Conservation (phyloP, 2,797 vertebrate genomes). For the Peromyscus aztecus region DNA sequence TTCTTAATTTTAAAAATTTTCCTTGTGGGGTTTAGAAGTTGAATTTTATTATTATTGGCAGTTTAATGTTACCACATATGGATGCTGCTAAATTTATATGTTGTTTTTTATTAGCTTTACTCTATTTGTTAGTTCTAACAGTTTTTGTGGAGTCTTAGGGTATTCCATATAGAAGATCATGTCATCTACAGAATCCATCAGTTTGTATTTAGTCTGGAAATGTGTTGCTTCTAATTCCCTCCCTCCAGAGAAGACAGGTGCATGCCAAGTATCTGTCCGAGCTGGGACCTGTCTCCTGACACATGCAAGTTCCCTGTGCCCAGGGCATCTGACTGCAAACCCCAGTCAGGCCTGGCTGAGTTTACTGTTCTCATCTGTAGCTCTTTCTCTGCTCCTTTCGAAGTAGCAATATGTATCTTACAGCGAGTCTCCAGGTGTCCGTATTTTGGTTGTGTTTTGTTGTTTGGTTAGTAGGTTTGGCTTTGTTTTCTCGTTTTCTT, state of each 20-base stretch:
- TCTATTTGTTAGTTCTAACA: background rate
- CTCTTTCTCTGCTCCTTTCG: constrained; percentile 48
- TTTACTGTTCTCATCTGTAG: background rate
- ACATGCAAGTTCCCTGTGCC: background rate
- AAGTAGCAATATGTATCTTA: constrained; percentile 28
- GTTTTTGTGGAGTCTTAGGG: background rate
- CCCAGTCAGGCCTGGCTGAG: constrained; percentile 26
- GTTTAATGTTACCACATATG: background rate
- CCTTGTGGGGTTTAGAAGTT: background rate
- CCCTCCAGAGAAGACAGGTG: background rate
- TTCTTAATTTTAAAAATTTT: background rate
- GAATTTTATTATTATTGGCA: constrained; percentile 14
- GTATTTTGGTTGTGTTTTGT: background rate
- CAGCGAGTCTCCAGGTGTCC: background rate
- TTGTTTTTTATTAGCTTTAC: background rate
- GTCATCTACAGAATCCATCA: background rate
- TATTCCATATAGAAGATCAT: background rate
- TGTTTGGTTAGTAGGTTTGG: background rate
- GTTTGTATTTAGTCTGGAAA: constrained; percentile 35
- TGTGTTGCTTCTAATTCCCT: constrained; percentile 6
- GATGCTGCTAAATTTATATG: background rate
- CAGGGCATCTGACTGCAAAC: constrained; percentile 43
- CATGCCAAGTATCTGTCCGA: background rate
- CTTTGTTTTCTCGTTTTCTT: background rate
- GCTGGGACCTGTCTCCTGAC: background rate